A percentile compares a stretch with the other conserved stretches of the same genome.
phyloP scores from a whole-genome alignment of 2,797 vertebrate species.

The Bufotes viridis region DNA sequence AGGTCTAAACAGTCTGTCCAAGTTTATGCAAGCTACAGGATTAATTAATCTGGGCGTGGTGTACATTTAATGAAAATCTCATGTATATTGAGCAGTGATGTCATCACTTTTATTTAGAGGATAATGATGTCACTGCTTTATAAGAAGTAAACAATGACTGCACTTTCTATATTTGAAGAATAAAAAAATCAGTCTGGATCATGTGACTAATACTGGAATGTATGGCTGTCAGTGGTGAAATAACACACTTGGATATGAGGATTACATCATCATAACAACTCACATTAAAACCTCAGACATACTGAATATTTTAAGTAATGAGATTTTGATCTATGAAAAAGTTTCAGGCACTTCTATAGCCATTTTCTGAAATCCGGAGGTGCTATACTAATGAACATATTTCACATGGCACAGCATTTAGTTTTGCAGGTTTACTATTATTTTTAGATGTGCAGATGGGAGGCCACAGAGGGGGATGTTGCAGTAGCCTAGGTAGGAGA shows the following conservation, averaged over 20 bases:
- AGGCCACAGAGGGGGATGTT: too few relatives aligned
- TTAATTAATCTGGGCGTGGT: neutral
- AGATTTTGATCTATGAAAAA: neutral
- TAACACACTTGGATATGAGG: neutral
- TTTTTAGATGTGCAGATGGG: too few relatives aligned
- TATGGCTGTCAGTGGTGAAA: neutral
- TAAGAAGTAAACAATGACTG: neutral
- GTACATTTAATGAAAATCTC: neutral
- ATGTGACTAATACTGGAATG: neutral
- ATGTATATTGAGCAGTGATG: neutral
- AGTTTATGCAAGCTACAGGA: neutral
- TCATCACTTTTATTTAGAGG: neutral
- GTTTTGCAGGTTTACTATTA: too few relatives aligned
- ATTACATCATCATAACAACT: neutral
- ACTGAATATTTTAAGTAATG: neutral
- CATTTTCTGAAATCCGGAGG: neutral
- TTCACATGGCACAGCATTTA: too few relatives aligned
- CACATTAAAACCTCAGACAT: neutral
- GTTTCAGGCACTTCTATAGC: neutral
- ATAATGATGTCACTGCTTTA: slow-evolving; percentile 5
- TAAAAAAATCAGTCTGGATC: neutral
- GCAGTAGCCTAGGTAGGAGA: too few relatives aligned
- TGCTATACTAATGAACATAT: too few relatives aligned
- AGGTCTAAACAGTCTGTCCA: too few relatives aligned
- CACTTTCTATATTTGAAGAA: neutral